These are phyloP conservation scores for Syngnathoides biaculeatus DNA, from an alignment of 2,113 vertebrate genomes.

Conservation along the genomic window DNA sequence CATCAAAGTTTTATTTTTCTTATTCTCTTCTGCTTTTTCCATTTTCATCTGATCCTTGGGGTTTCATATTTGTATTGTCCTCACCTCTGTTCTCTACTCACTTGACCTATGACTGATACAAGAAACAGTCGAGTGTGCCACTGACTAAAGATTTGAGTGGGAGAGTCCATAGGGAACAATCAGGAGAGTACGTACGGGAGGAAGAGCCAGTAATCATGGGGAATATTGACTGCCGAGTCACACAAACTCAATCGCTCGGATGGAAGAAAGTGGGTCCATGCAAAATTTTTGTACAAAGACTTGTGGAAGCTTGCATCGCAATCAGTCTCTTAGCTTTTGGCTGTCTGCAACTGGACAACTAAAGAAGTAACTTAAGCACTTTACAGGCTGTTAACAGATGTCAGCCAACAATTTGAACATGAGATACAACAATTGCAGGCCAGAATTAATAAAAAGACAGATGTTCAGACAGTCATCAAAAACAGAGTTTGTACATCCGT, in stretches of 20 bases:
- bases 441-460: constrained; percentile 30
- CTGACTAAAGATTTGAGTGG: constrained; percentile 25
- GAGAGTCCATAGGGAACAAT: constrained; percentile 38
- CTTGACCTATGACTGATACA: constrained; percentile 27
- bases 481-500: not conserved
- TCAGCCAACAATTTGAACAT: constrained; percentile 11
- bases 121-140: constrained; percentile 17
- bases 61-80: not conserved
- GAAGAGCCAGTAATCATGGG: constrained; percentile 35
- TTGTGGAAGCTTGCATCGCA: constrained; percentile 8
- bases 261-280: constrained; percentile 11
- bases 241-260: constrained; percentile 24
- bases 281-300: constrained; percentile 8
- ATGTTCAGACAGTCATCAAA: constrained; percentile 22
- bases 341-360: constrained; percentile 13
- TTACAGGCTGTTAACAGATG: constrained; percentile 42
- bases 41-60: constrained; percentile 1
- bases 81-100: constrained; percentile 15
- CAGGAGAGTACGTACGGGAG: constrained; percentile 40
- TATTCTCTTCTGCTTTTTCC: not conserved
- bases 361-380: constrained; percentile 28
- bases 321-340: constrained; percentile 18
- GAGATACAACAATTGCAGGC: constrained; percentile 17
- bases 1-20: constrained; percentile 19
- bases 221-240: constrained; percentile 26